These are phyloP conservation scores for Drosophila hawaiiensis DNA, from an alignment of 2,888 invertebrate genomes.

Conservation along the genomic window DNA sequence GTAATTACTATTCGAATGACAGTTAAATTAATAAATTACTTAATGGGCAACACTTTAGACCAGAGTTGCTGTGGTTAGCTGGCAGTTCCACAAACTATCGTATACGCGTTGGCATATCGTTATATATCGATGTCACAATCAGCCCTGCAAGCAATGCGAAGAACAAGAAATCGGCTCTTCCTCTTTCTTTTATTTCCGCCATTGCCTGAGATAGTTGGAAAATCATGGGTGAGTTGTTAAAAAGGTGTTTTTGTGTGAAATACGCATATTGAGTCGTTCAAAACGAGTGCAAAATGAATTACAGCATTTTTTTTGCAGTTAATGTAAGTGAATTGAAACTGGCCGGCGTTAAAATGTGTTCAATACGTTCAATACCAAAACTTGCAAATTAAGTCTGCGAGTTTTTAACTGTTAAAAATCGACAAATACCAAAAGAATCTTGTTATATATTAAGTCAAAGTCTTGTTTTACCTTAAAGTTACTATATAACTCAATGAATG, in stretches of 20 bases:
- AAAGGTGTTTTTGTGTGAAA: conserved; percentile 67
- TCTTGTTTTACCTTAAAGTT: conserved; percentile 1
- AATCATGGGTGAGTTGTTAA: conserved; percentile 84
- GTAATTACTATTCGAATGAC: conserved; percentile 33
- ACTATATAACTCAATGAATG: neutral
- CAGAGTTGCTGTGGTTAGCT: conserved; percentile 20
- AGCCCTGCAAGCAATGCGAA: conserved; percentile 37
- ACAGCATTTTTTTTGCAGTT: conserved; percentile 23
- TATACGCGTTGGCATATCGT: neutral
- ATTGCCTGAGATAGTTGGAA: conserved; percentile 84
- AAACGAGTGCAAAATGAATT: conserved; percentile 45
- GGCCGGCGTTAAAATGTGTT: conserved; percentile 2
- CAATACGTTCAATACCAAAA: conserved; percentile 14
- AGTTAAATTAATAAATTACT: conserved; percentile 16
- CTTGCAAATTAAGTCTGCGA: conserved; percentile 26
- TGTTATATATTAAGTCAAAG: neutral
- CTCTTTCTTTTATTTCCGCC: conserved; percentile 86
- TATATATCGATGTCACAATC: conserved; percentile 38
- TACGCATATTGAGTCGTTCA: conserved; percentile 36
- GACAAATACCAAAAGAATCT: conserved; percentile 46
- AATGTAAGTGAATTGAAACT: conserved; percentile 61
- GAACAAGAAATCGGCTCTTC: conserved; percentile 53
- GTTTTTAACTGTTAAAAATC: conserved; percentile 46
- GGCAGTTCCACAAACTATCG: conserved; percentile 18
- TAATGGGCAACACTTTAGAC: conserved; percentile 42